Evolutionary conservation across 2,113 vertebrate genomes (phyloP).

Genomic region (Zapus hudsonius): DNA sequence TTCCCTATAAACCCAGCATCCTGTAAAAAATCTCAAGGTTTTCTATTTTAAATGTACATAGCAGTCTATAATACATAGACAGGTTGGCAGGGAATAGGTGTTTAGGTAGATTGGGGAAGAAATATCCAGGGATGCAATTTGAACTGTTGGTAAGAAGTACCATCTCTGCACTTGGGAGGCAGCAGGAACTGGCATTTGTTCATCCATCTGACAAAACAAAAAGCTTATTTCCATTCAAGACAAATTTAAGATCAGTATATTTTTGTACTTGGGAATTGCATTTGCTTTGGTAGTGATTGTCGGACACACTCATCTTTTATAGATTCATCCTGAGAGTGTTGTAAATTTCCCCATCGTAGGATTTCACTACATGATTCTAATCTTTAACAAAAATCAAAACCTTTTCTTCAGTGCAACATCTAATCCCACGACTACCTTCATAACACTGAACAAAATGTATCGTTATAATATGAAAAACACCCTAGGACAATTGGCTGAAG

Average conservation of each 20-base stretch:
- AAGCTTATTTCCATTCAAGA: neutral
- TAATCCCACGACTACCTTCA: neutral
- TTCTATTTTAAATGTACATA: neutral
- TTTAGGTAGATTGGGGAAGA: neutral
- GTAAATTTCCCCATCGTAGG: neutral
- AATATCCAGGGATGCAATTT: neutral
- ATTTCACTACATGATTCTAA: neutral
- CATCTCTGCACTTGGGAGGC: neutral
- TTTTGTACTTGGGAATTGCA: neutral
- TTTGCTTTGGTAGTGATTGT: conserved; percentile 9
- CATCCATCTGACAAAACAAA: neutral
- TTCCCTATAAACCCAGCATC: neutral
- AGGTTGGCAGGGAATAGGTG: neutral
- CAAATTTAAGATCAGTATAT: conserved; percentile 21
- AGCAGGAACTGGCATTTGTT: neutral
- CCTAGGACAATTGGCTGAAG: neutral
- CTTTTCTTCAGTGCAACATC: neutral
- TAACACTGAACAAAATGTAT: neutral
- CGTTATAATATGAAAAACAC: conserved; percentile 5
- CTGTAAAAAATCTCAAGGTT: neutral
- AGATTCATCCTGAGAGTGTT: neutral
- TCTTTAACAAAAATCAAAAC: conserved; percentile 5
- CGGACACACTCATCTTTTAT: neutral
- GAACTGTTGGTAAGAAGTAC: neutral
- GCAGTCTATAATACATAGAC: neutral